phyloP scores from a whole-genome alignment of 2,113 vertebrate genomes.

The Burhinus oedicnemus region DNA sequence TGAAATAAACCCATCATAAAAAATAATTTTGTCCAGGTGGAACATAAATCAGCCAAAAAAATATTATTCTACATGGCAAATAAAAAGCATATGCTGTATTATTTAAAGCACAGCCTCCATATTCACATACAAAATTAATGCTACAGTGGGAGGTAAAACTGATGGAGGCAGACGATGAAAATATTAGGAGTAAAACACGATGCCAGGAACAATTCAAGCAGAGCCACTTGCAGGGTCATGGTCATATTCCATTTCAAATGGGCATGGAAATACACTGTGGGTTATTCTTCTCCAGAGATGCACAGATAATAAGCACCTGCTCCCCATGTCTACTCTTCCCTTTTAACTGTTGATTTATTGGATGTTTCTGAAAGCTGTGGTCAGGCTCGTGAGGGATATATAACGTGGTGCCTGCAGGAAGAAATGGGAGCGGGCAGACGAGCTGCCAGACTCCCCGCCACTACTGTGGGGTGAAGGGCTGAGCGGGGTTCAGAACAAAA shows the following conservation, averaged over 20 bases:
- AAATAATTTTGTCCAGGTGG: conserved; percentile 79
- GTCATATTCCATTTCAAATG: conserved; percentile 64
- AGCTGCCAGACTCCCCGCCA: not conserved
- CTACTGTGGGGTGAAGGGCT: not conserved
- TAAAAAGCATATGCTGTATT: conserved; percentile 77
- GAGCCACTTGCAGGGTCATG: conserved; percentile 64
- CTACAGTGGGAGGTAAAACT: conserved; percentile 64
- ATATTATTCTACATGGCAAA: conserved; percentile 74
- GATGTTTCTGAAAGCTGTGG: conserved; percentile 58
- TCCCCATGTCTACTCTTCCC: conserved; percentile 66
- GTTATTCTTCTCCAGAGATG: conserved; percentile 70
- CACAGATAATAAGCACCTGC: conserved; percentile 71
- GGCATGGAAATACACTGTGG: conserved; percentile 61
- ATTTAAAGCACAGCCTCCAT: conserved; percentile 70
- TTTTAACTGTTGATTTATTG: conserved; percentile 71
- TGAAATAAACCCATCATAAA: conserved; percentile 77
- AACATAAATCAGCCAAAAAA: conserved; percentile 75
- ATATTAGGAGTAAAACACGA: conserved; percentile 60
- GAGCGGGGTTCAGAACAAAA: not conserved
- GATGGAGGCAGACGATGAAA: conserved; percentile 65
- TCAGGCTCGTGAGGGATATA: conserved; percentile 14
- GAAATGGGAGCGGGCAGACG: not conserved
- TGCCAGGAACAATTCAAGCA: conserved; percentile 58
- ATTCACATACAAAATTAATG: conserved; percentile 72
- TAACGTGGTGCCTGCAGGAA: conserved; percentile 22